Evolutionary conservation across 2,888 invertebrate species (phyloP), one percentile per base, ranked within the genome.

Genomic region (Sarcophaga caerulescens): DNA sequence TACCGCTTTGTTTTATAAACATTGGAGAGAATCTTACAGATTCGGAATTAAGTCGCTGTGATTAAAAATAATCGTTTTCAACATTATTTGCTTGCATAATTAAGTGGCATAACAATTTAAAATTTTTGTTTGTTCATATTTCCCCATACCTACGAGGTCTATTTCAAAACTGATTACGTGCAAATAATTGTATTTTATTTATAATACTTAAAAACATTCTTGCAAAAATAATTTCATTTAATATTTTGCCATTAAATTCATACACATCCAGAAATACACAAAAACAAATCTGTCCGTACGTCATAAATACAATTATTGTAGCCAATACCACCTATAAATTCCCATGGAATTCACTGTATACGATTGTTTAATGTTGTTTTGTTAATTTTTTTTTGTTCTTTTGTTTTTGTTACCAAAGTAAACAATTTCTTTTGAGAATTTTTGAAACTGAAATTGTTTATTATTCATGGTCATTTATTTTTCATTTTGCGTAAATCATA

Each of bases 391-490:
- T 6, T 6, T n/a, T 14, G 1, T 59, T 59, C 0, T 60, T 60
- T 60, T 19, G 4, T 60, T 60, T 60, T 19, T 21, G 6, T 21
- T 60, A 35, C 1, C 52, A 63, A 12, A 81, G 21, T 52, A 66
- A 68, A 81, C 21, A 60, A 25, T 60, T 74, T 47, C 12, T 19
- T 35, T 68, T 21, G 21, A 60, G 60, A 68, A 70, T 21, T 57
- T 44, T 19, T 25, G 45, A 59, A 44, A 77, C 25, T 21, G 21
- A 70, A 78, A 70, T 47, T 78, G 78, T 74, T 74, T 74, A 25
- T 60, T 68, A 80, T 81, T 81, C 47, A 81, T 59, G 66, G 57
- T 57, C 0, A 45, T 66, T 80, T 44, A 60, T 74, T 63, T 25
- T 52, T 65, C 63, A 0, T 70, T 66, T 63, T 63, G 44, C 19